These are phyloP conservation scores for Sisyra nigra DNA, from an alignment of 2,888 invertebrate species.

Conservation along the genomic window DNA sequence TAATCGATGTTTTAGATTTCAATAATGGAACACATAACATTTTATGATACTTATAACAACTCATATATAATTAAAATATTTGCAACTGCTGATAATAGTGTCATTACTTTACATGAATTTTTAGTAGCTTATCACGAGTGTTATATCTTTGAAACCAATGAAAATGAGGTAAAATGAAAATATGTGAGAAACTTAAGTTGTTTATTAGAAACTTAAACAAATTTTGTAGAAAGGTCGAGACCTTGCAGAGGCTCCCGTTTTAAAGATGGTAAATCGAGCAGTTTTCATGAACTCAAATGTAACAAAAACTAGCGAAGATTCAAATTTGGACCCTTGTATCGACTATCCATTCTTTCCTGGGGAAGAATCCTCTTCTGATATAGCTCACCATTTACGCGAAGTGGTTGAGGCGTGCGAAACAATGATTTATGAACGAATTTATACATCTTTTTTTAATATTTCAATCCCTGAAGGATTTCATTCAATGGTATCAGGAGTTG, in stretches of 20 bases:
- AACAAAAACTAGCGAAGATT: too few species aligned
- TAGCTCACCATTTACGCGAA: constrained; percentile 17
- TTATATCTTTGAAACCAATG: background rate
- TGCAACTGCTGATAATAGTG: constrained; percentile 21
- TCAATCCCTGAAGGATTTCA: too few species aligned
- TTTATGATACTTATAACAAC: constrained; percentile 12
- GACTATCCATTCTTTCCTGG: constrained; percentile 19
- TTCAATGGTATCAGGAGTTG: too few species aligned
- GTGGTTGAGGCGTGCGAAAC: constrained; percentile 21
- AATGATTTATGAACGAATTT: constrained; percentile 21
- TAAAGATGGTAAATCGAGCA: too few species aligned
- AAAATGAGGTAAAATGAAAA: too few species aligned
- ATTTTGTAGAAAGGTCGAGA: too few species aligned
- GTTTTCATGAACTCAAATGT: too few species aligned
- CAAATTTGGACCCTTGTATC: too few species aligned
- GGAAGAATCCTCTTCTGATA: constrained; percentile 11
- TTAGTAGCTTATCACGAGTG: constrained; percentile 6
- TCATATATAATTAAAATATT: constrained; percentile 13
- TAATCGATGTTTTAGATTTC: background rate
- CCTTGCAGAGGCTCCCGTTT: too few species aligned
- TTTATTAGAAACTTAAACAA: too few species aligned
- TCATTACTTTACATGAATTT: constrained; percentile 21
- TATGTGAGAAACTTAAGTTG: too few species aligned
- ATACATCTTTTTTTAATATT: too few species aligned
- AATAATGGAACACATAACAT: constrained; percentile 11